Base-by-base conservation (phyloP, 2,113 vertebrate genomes). In the Labrus mixtus region DNA sequence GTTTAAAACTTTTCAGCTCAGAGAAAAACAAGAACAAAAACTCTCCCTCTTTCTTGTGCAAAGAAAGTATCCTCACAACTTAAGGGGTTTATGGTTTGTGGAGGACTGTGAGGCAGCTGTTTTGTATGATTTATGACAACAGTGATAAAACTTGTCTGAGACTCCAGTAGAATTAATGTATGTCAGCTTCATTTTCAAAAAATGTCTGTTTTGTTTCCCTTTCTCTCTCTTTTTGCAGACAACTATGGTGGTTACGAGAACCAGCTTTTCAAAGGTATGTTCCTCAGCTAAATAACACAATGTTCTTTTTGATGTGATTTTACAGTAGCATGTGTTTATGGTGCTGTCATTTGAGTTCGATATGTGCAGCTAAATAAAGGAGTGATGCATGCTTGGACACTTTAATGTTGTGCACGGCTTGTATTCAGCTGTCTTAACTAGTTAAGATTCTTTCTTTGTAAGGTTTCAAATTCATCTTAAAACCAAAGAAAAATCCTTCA, bases 261-360 rank as follows among this genome's bases (percentile, higher is more conserved):
- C 90, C 94, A 94, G 69, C 94, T 95, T 72, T 95, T 95, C 62
- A 95, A 95, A 94, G 95, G 95, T 95, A 9, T 20, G 23, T 29
- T 62, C 39, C 16, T 3, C 39, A 48, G 39, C 36, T 58, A 2
- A 56, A 0, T 57, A 39, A 19, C 23, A 46, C 4, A 0, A 5
- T 25, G 45, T 59, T 50, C n/a, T 23, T 55, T 4, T 25, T 45
- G 39, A 45, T 45, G 39, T 41, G 39, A 41, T 41, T 41, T 41
- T 41, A 2, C 11, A 11, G 39, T 9, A 41, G 39, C 39, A 2
- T 6, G 6, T 10, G 25, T 39, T 6, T 22, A 43, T 15, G 54
- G 48, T 20, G 6, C 9, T 55, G n/a, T 37, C 41, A 7, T 5
- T n/a, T 51, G 0, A 15, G 23, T 22, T 37, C n/a, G 37, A 23